These are phyloP conservation scores for Brachypterus glaber DNA, from an alignment of 2,888 invertebrate genomes.

Conservation along the genomic window DNA sequence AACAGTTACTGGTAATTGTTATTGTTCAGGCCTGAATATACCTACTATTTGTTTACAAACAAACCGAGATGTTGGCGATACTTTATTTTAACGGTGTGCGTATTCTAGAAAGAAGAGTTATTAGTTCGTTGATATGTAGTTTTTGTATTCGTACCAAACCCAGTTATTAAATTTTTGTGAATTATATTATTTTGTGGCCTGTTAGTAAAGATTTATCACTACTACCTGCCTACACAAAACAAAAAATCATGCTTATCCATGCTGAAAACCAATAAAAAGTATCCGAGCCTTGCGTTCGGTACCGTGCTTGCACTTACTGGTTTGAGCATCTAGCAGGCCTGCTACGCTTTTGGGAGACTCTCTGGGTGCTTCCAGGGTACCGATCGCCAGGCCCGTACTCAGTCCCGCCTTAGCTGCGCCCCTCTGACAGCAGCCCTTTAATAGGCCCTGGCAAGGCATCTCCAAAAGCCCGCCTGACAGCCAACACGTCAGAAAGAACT, in stretches of 20 bases:
- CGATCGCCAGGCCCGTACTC: constrained; percentile 55
- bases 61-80: too few species aligned
- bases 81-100: too few species aligned
- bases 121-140: too few species aligned
- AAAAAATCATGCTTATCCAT: not conserved
- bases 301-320: constrained; percentile 32
- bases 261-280: too few species aligned
- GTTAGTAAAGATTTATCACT: too few species aligned
- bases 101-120: too few species aligned
- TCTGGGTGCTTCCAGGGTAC: constrained; percentile 49
- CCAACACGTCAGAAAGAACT: constrained; percentile 89
- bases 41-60: too few species aligned
- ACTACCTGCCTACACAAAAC: not conserved
- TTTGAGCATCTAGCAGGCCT: constrained; percentile 42
- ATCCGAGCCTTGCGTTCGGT: constrained; percentile 28
- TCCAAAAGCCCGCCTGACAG: constrained; percentile 79
- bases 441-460: constrained; percentile 63
- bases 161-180: too few species aligned
- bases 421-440: constrained; percentile 82
- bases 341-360: constrained; percentile 50
- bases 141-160: too few species aligned
- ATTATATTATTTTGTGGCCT: too few species aligned
- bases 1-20: too few species aligned
- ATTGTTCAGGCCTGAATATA: too few species aligned
- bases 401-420: constrained; percentile 54